Evolutionary conservation across 2,888 invertebrate genomes (phyloP).

Genomic region (Dasypolia templi): DNA sequence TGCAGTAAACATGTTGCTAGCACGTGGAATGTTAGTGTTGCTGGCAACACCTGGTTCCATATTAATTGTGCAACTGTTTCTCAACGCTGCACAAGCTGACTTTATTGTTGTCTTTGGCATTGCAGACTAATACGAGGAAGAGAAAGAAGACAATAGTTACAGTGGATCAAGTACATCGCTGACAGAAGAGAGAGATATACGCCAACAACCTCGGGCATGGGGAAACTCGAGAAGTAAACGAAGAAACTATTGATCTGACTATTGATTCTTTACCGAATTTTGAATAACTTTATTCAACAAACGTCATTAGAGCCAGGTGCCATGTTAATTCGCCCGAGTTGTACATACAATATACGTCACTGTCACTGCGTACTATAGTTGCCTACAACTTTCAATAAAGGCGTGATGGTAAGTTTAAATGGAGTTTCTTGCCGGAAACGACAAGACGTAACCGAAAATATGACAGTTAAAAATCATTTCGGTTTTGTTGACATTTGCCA

Average conservation of each 20-base stretch:
- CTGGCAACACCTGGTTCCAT: background rate
- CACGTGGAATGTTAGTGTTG: background rate
- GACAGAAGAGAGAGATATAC: too few species aligned
- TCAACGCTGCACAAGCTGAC: background rate
- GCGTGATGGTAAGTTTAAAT: background rate
- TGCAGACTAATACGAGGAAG: conserved; percentile 4
- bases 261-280: background rate
- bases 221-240: background rate
- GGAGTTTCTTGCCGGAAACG: background rate
- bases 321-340: too few species aligned
- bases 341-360: background rate
- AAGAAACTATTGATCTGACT: too few species aligned
- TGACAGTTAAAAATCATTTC: background rate
- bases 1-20: background rate
- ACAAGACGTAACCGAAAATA: background rate
- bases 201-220: background rate
- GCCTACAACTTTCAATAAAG: background rate
- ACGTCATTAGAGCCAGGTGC: too few species aligned
- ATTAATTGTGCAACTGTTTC: background rate
- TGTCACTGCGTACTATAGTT: background rate
- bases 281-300: too few species aligned
- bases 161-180: background rate
- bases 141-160: background rate
- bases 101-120: background rate
- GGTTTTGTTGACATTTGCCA: background rate